A percentile compares a stretch with the other conserved stretches of the same genome.
Evolutionary conservation across 2,113 vertebrate genomes (phyloP).

Genomic region (Phrynosoma platyrhinos): DNA sequence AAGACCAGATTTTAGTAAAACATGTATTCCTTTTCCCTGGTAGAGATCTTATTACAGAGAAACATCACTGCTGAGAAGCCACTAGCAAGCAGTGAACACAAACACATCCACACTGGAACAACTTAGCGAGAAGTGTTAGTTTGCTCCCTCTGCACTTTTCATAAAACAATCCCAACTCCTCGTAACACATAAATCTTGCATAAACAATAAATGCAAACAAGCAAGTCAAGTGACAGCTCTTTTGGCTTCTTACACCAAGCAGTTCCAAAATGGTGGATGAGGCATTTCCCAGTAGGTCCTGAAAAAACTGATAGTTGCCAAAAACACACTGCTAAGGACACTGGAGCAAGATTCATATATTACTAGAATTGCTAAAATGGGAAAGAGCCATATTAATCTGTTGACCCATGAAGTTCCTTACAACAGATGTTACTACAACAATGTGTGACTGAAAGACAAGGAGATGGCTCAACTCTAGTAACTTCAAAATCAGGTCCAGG

Average conservation of each 20-base stretch:
- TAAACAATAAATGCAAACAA: slow-evolving; percentile 57
- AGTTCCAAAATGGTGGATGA: slow-evolving; percentile 6
- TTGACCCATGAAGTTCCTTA: neutral
- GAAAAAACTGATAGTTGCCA: neutral
- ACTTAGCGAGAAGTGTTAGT: slow-evolving; percentile 45
- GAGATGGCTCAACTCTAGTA: no score
- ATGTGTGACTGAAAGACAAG: neutral
- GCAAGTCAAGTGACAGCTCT: slow-evolving; percentile 52
- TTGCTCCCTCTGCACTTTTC: slow-evolving; percentile 48
- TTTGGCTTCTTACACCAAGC: slow-evolving; percentile 31
- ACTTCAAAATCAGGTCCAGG: no score
- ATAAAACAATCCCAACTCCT: slow-evolving; percentile 50
- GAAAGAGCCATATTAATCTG: neutral
- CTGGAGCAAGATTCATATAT: neutral
- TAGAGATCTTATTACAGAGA: slow-evolving; percentile 36
- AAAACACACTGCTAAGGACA: neutral
- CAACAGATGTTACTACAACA: neutral
- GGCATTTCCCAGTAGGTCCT: neutral
- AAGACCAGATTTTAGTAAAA: slow-evolving; percentile 59
- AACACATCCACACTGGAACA: slow-evolving; percentile 42
- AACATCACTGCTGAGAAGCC: slow-evolving; percentile 47
- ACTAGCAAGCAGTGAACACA: slow-evolving; percentile 30
- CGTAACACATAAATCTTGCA: slow-evolving; percentile 60
- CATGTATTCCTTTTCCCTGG: slow-evolving; percentile 49
- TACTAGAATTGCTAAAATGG: neutral